These are phyloP conservation scores for Trinectes maculatus DNA, from an alignment of 2,113 vertebrate genomes.

Conservation along the genomic window DNA sequence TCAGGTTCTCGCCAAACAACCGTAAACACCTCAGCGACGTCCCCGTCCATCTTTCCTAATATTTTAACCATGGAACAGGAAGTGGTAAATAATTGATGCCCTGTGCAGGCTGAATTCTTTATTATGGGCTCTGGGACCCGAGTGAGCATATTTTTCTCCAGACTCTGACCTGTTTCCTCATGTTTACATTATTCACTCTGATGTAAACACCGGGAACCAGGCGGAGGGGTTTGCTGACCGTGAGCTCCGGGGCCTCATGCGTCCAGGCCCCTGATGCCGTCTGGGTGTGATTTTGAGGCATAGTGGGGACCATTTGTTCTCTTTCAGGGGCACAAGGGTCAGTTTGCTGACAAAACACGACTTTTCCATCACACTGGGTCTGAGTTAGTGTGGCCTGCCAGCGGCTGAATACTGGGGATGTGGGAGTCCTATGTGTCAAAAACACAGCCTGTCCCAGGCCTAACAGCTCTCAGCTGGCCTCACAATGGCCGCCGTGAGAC, in stretches of 20 bases:
- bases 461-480: slow-evolving; percentile 52
- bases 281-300: slow-evolving; percentile 42
- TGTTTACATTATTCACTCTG: slow-evolving; percentile 36
- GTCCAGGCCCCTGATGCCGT: slow-evolving; percentile 41
- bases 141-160: neutral
- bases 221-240: slow-evolving; percentile 13
- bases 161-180: neutral
- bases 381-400: slow-evolving; percentile 37
- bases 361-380: slow-evolving; percentile 59
- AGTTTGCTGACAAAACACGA: slow-evolving; percentile 55
- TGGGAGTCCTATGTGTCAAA: slow-evolving; percentile 52
- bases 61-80: slow-evolving; percentile 10
- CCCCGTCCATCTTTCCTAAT: neutral
- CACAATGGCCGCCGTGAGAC: slow-evolving; percentile 60
- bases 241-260: slow-evolving; percentile 14
- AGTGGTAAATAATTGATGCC: slow-evolving; percentile 18
- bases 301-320: slow-evolving; percentile 29
- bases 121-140: neutral
- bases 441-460: slow-evolving; percentile 31
- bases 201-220: slow-evolving; percentile 33
- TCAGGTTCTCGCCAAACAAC: neutral
- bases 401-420: slow-evolving; percentile 49
- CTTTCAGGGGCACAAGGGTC: slow-evolving; percentile 22
- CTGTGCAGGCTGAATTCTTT: slow-evolving; percentile 14
- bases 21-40: neutral